phyloP scores from a whole-genome alignment of 1,140 invertebrate genomes.

The Cephus cinctus region DNA sequence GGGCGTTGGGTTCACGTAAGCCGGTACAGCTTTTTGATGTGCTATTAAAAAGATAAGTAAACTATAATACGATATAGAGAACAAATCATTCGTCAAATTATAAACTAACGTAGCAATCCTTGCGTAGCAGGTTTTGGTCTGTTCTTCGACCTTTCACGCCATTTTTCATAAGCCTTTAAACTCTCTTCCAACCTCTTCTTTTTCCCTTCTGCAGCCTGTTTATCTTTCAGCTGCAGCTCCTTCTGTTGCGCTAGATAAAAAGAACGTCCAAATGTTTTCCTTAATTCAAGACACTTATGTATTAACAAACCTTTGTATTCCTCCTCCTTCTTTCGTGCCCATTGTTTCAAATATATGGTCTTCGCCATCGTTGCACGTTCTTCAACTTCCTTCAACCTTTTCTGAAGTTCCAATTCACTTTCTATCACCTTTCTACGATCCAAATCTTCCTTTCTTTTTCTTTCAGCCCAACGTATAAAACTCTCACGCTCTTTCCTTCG shows the following conservation, averaged over 20 bases:
- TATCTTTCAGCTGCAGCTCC: slow-evolving; percentile 26
- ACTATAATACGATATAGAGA: too few species aligned
- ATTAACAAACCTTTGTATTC: slow-evolving; percentile 31
- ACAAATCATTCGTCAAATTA: too few species aligned
- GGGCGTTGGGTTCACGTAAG: slow-evolving; percentile 46
- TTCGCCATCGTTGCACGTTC: slow-evolving; percentile 30
- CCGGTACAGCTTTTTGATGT: slow-evolving; percentile 45
- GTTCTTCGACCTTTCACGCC: slow-evolving; percentile 42
- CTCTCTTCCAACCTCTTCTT: slow-evolving; percentile 31
- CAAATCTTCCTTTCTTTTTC: slow-evolving; percentile 32
- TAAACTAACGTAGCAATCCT: slow-evolving; percentile 45
- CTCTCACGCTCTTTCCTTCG: slow-evolving; percentile 27
- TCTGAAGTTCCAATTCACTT: slow-evolving; percentile 33
- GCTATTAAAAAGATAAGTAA: slow-evolving; percentile 30
- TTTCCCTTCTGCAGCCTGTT: slow-evolving; percentile 23
- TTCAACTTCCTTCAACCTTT: slow-evolving; percentile 31
- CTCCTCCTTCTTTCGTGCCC: slow-evolving; percentile 39
- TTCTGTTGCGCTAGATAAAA: slow-evolving; percentile 23
- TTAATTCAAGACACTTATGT: background rate
- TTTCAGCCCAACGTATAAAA: slow-evolving; percentile 38
- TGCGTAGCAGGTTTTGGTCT: slow-evolving; percentile 47
- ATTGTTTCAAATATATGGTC: slow-evolving; percentile 31
- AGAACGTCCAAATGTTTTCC: background rate
- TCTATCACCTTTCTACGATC: slow-evolving; percentile 22
- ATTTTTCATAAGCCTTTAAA: slow-evolving; percentile 42